Evolutionary conservation across 2,888 invertebrate genomes (phyloP), one percentile per base, ranked within the genome.

Genomic region (Lasioglossum villosulum): DNA sequence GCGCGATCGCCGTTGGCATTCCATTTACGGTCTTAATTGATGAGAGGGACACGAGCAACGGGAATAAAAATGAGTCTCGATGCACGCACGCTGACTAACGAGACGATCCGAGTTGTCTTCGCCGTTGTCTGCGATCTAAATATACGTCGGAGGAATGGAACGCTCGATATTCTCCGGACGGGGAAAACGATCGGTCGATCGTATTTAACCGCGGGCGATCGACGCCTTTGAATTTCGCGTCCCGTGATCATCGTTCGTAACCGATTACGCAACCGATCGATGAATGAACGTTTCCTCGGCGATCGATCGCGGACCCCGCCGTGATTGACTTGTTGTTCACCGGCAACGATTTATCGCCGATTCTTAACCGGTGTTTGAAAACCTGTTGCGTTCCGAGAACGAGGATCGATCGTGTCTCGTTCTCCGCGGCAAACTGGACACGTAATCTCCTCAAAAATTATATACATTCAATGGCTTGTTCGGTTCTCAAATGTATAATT

Each of bases 231-330:
- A 75, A 79, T 85, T 77, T 81, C 56, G 10, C 63, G n/a, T 52
- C 30, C 30, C 39, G 45, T 8, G 42, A 73, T 73, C 56, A 37
- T 59, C 52, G 68, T 73, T 73, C 30, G 45, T 39, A 72, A 78
- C n/a, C 72, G 45, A 66, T 86, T 83, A 86, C 75, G 75, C 48
- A 76, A 78, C 76, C 27, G 63, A 56, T 72, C 77, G 14, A 80
- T 45, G 80, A 86, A 86, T 66, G 79, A 85, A 68, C 30, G 78
- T 70, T 39, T 68, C 63, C 70, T 52, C 80, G 37, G 27, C 39
- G 42, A 30, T 42, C 68, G 19, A 42, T 75, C 52, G 63, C 48
- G 42, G 76, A 74, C 72, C 23, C 34, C 56, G 59, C 42, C 34
- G 72, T 80, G 76, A 83, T 77, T 77, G 77, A 80, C 56, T 75